Conservation (phyloP, 2,113 vertebrate species). For the Mirounga angustirostris region DNA sequence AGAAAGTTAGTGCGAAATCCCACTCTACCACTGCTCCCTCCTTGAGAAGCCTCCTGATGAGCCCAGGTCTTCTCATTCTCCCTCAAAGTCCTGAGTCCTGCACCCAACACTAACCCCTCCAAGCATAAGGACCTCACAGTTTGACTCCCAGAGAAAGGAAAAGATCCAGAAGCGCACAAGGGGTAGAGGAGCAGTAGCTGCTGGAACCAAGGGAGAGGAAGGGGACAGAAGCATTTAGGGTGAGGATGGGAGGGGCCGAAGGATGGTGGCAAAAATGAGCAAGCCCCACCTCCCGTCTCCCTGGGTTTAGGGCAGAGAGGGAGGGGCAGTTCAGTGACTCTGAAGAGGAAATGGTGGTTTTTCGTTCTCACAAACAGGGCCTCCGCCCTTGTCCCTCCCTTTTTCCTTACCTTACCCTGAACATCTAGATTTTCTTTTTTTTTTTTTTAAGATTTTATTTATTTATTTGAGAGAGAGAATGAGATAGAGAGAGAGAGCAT, state of each 20-base stretch:
- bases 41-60: neutral
- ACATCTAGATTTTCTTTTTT: constrained; percentile 25
- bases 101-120: neutral
- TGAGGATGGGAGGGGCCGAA: neutral
- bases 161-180: neutral
- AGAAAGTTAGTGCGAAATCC: neutral
- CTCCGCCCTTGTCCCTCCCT: constrained; percentile 74
- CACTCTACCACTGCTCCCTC: neutral
- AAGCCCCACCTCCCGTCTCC: neutral
- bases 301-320: constrained; percentile 42
- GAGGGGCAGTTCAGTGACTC: constrained; percentile 42
- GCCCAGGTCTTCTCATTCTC: neutral
- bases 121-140: neutral
- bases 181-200: neutral
- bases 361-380: constrained; percentile 77
- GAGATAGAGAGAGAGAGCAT: too few relatives aligned
- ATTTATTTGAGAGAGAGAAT: too few relatives aligned
- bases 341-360: constrained; percentile 84
- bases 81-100: neutral
- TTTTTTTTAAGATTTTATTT: too few relatives aligned
- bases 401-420: constrained; percentile 42
- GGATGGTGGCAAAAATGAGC: neutral
- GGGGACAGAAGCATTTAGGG: neutral
- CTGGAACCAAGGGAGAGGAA: neutral
- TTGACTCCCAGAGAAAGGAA: neutral